Percentiles rank a stretch among this genome's conserved stretches.
These are phyloP conservation scores for Asarcornis scutulata DNA, from an alignment of 2,113 vertebrate species.

Conservation along the genomic window DNA sequence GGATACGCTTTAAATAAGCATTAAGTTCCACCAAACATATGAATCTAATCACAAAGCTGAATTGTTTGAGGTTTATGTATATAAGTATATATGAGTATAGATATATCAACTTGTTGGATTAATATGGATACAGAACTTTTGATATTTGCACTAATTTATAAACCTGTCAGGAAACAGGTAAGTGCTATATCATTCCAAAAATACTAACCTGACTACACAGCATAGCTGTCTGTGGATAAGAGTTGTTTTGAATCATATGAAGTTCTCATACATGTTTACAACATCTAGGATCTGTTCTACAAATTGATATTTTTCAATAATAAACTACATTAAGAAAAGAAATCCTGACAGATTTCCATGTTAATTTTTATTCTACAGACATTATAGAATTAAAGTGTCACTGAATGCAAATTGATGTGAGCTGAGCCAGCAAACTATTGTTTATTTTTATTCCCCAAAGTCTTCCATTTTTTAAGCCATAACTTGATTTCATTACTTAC, in stretches of 20 bases:
- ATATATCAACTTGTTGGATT: not conserved
- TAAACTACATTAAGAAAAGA: not conserved
- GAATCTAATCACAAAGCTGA: not conserved
- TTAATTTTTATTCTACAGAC: not conserved
- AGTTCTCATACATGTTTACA: not conserved
- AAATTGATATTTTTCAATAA: not conserved
- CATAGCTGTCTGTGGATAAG: not conserved
- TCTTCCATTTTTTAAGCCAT: not conserved
- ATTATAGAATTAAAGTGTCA: not conserved
- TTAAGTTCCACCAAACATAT: not conserved
- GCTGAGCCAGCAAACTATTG: not conserved
- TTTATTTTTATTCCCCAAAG: not conserved
- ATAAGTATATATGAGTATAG: not conserved
- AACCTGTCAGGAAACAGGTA: not conserved
- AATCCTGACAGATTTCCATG: not conserved
- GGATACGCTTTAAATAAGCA: not conserved
- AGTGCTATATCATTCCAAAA: not conserved
- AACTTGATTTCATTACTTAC: not conserved
- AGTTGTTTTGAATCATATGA: not conserved
- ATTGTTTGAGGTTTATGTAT: not conserved
- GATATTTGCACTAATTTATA: not conserved
- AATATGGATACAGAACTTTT: not conserved
- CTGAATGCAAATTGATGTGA: not conserved
- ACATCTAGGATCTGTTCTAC: not conserved
- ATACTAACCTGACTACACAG: not conserved